These are phyloP conservation scores for Miichthys miiuy DNA, from an alignment of 2,797 vertebrate species.

Conservation along the genomic window DNA sequence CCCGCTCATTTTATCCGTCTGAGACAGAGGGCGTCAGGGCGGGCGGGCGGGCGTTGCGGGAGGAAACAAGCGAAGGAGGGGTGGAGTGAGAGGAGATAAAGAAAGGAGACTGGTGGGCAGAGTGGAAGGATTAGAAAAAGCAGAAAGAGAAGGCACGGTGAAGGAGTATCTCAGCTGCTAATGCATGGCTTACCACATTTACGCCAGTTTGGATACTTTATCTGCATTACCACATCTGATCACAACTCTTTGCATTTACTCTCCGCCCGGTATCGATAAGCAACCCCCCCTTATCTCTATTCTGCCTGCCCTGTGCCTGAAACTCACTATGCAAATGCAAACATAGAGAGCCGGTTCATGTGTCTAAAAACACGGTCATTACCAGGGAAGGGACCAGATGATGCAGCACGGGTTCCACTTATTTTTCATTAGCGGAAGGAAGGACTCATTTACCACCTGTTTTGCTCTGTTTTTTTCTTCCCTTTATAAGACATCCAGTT, in stretches of 20 bases:
- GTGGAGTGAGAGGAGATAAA: background rate
- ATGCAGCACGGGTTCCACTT: background rate
- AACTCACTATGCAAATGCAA: too few relatives aligned
- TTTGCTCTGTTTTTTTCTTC: background rate
- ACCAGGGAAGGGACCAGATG: background rate
- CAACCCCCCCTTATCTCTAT: background rate
- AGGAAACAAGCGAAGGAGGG: background rate
- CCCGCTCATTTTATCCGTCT: constrained; percentile 38
- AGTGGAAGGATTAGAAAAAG: background rate
- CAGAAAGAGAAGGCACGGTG: background rate
- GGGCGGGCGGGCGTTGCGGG: background rate
- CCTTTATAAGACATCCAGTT: background rate
- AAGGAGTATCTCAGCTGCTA: background rate
- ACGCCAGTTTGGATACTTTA: background rate
- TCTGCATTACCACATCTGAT: background rate
- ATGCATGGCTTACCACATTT: background rate
- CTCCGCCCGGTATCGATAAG: background rate
- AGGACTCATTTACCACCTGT: background rate
- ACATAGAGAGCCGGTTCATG: background rate
- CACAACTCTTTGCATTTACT: background rate
- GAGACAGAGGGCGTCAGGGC: constrained; percentile 5
- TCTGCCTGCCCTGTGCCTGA: background rate
- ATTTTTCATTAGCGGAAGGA: background rate
- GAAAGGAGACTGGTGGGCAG: background rate
- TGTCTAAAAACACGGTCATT: background rate